phyloP scores from a whole-genome alignment of 1,140 invertebrate species.

The Tetragonula clypearis region DNA sequence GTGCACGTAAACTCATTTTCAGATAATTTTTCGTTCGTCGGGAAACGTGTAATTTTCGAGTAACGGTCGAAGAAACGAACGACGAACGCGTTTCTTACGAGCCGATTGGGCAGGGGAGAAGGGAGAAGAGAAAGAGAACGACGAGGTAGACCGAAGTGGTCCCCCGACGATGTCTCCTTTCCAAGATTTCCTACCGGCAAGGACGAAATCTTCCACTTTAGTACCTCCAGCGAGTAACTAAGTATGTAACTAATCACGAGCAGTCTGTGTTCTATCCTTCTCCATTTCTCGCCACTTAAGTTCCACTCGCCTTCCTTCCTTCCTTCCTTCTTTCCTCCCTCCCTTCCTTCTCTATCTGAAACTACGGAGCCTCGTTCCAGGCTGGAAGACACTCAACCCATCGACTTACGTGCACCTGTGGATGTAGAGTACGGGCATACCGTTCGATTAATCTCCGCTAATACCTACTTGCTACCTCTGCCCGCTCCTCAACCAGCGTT shows the following conservation, averaged over 20 bases:
- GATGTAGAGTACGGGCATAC: conserved; percentile 54
- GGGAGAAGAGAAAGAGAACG: conserved; percentile 13
- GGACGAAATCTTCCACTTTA: conserved; percentile 63
- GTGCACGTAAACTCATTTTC: not conserved
- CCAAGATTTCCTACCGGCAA: conserved; percentile 34
- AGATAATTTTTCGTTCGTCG: not conserved
- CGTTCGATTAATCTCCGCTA: conserved; percentile 75
- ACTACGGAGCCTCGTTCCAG: conserved; percentile 27
- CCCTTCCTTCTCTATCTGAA: conserved; percentile 33
- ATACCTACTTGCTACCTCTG: conserved; percentile 71
- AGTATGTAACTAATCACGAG: conserved; percentile 72
- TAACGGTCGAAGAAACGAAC: not conserved
- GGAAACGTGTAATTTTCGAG: conserved; percentile 11
- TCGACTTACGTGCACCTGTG: conserved; percentile 55
- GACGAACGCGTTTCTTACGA: not conserved
- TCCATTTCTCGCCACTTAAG: conserved; percentile 42
- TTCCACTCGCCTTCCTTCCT: conserved; percentile 32
- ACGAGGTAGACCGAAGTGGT: conserved; percentile 45
- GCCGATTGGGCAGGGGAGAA: not conserved
- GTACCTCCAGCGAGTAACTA: conserved; percentile 67
- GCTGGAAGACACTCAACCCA: conserved; percentile 32
- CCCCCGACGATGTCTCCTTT: conserved; percentile 50
- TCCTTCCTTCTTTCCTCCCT: conserved; percentile 32
- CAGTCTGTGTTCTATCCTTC: conserved; percentile 43
- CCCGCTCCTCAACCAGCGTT: conserved; percentile 54